These are phyloP conservation scores for Sus cebifrons DNA, from an alignment of 2,797 vertebrate species.

Conservation along the genomic window DNA sequence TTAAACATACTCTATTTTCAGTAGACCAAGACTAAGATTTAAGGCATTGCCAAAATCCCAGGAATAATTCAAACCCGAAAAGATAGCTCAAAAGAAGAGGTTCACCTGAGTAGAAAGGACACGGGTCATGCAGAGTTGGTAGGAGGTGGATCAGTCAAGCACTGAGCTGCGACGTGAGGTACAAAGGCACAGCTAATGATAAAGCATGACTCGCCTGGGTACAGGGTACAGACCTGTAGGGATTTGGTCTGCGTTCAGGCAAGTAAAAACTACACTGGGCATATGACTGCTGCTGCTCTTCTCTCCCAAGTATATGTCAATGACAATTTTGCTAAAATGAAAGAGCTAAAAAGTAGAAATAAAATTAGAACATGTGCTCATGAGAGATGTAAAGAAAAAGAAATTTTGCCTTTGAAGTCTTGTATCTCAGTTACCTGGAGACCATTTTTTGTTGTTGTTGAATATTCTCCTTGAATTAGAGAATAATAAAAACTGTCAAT, in stretches of 20 bases:
- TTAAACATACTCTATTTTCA: background rate
- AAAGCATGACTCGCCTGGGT: background rate
- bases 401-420: slow-evolving; percentile 1
- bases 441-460: background rate
- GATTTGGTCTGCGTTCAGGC: background rate
- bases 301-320: slow-evolving; percentile 9
- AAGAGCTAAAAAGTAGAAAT: background rate
- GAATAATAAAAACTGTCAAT: background rate
- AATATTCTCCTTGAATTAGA: slow-evolving; percentile 7
- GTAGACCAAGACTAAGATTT: background rate
- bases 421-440: background rate
- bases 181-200: background rate
- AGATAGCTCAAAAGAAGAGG: background rate
- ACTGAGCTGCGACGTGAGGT: background rate
- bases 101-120: background rate
- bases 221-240: background rate
- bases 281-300: background rate
- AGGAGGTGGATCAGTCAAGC: background rate
- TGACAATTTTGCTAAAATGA: slow-evolving; percentile 20
- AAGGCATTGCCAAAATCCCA: background rate
- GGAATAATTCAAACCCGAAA: background rate
- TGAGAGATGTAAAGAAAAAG: background rate
- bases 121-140: background rate
- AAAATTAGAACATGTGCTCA: background rate
- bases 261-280: background rate